phyloP scores from a whole-genome alignment of 2,888 invertebrate species.

The Crocallis elinguaria region DNA sequence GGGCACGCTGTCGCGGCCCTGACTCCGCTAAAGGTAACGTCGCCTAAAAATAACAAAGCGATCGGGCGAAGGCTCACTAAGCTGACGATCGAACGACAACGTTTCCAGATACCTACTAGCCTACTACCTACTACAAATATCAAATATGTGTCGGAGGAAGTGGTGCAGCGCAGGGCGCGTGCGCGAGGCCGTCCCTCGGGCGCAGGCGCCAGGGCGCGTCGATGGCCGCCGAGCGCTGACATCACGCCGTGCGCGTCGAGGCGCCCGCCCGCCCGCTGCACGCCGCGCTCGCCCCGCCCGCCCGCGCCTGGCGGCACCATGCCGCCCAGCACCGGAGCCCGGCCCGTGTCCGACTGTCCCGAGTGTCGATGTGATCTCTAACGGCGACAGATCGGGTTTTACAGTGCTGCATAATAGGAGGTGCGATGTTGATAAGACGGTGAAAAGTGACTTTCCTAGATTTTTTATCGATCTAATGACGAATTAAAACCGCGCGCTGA shows the following conservation, averaged over 20 bases:
- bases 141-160: slow-evolving; percentile 10
- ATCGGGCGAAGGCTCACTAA: slow-evolving; percentile 29
- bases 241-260: slow-evolving; percentile 41
- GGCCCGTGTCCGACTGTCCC: no score
- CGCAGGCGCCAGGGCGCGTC: slow-evolving; percentile 44
- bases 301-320: slow-evolving; percentile 2
- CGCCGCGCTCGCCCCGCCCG: slow-evolving; percentile 13
- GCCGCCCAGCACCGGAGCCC: not conserved
- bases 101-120: not conserved
- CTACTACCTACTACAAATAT: no score
- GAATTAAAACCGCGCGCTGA: not conserved
- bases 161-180: slow-evolving; percentile 25
- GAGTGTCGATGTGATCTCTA: slow-evolving; percentile 14
- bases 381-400: no score
- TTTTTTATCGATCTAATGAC: not conserved
- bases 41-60: slow-evolving; percentile 23
- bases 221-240: slow-evolving; percentile 22
- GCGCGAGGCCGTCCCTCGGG: slow-evolving; percentile 21
- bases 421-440: not conserved
- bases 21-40: slow-evolving; percentile 12
- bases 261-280: slow-evolving; percentile 10
- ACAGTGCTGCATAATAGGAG: no score
- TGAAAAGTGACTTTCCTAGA: slow-evolving; percentile 1
- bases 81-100: slow-evolving; percentile 22
- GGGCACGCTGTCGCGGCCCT: slow-evolving; percentile 10